Evolutionary conservation across 2,113 vertebrate genomes (phyloP).

Genomic region (Stigmatopora nigra): DNA sequence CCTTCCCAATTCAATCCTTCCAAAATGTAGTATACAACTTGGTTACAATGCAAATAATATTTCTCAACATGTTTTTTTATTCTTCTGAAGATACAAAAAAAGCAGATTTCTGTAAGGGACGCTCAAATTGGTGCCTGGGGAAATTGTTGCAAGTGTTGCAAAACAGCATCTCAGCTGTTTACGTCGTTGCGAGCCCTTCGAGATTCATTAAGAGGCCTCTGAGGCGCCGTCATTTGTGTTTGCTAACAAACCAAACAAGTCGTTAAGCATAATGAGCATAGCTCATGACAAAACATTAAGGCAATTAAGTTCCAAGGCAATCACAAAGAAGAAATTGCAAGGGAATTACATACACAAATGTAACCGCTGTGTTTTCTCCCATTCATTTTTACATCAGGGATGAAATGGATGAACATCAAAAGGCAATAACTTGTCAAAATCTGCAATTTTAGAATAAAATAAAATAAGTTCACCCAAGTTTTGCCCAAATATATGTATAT

Average conservation of each 20-base stretch:
- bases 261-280: conserved; percentile 62
- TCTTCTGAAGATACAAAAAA: background rate
- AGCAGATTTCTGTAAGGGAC: background rate
- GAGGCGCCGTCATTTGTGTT: conserved; percentile 23
- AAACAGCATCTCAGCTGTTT: conserved; percentile 42
- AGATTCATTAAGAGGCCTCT: conserved; percentile 51
- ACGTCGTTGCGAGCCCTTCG: conserved; percentile 30
- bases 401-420: background rate
- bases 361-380: background rate
- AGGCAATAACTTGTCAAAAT: no score
- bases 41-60: no score
- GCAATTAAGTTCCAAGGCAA: conserved; percentile 19
- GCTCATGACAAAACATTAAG: conserved; percentile 30
- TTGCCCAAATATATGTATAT: no score
- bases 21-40: background rate
- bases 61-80: no score
- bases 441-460: no score
- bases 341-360: no score
- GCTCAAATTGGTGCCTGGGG: background rate
- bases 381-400: background rate
- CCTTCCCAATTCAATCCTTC: no score
- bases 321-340: background rate
- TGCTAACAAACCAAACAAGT: conserved; percentile 45
- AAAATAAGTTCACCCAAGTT: no score
- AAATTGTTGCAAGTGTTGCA: conserved; percentile 5